A percentile compares a stretch with the other conserved stretches of the same genome.
These are phyloP conservation scores for Capreolus pygargus DNA, from an alignment of 2,113 vertebrate species.

Conservation along the genomic window DNA sequence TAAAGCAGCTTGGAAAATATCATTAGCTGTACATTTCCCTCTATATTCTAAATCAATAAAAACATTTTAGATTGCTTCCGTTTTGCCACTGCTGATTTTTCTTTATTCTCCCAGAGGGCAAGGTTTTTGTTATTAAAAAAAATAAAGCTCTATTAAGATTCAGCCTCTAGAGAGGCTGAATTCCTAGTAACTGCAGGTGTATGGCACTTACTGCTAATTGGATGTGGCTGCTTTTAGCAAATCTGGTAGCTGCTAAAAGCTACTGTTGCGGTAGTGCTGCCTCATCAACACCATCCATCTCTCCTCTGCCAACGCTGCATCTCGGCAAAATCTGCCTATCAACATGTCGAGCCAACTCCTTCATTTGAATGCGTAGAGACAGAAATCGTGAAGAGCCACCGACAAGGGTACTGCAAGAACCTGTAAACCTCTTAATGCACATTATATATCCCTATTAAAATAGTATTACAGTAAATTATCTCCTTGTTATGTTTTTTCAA, in stretches of 20 bases:
- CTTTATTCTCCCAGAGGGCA: neutral
- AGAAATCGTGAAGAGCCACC: neutral
- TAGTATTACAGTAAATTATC: neutral
- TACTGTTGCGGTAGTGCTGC: neutral
- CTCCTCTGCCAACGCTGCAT: neutral
- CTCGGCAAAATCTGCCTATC: neutral
- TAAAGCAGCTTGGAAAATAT: neutral
- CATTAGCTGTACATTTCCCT: neutral
- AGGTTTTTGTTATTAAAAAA: neutral
- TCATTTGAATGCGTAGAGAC: neutral
- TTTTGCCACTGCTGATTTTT: conserved; percentile 20
- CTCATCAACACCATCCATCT: neutral
- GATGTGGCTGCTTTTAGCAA: conserved; percentile 44
- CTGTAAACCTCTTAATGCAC: neutral
- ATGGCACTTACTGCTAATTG: conserved; percentile 28
- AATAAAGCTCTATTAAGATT: neutral
- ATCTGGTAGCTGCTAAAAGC: conserved; percentile 49
- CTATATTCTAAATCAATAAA: conserved; percentile 43
- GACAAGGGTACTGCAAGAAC: neutral
- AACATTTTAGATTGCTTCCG: neutral
- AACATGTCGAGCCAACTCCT: neutral
- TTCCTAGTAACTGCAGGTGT: conserved; percentile 25
- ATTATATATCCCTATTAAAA: neutral
- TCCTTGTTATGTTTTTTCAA: neutral
- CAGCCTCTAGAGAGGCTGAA: neutral